A percentile compares a stretch with the other conserved stretches of the same genome.
These are phyloP conservation scores for Paratilapia polleni DNA, from an alignment of 2,113 vertebrate genomes.

Conservation along the genomic window DNA sequence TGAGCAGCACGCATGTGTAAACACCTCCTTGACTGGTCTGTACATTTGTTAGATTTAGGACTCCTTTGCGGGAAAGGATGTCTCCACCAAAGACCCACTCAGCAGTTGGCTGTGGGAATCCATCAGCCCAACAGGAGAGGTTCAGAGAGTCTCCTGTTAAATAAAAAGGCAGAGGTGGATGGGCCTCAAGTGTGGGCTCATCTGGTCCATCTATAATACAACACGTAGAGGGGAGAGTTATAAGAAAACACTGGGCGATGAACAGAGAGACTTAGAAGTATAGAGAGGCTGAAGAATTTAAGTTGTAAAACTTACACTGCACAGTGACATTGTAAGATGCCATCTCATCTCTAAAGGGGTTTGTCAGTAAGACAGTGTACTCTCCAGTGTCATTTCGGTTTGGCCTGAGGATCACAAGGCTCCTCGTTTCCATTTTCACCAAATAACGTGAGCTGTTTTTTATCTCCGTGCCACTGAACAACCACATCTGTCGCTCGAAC, in stretches of 20 bases:
- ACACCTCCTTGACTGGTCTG: constrained; percentile 68
- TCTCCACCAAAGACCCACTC: constrained; percentile 66
- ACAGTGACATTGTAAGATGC: constrained; percentile 52
- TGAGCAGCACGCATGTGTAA: constrained; percentile 72
- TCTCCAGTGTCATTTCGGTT: constrained; percentile 64
- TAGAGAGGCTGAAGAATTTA: background rate
- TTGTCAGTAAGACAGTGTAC: constrained; percentile 66
- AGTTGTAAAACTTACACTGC: constrained; percentile 68
- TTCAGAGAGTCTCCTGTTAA: constrained; percentile 60
- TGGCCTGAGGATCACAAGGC: constrained; percentile 56
- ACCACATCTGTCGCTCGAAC: constrained; percentile 61
- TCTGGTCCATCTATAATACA: constrained; percentile 77
- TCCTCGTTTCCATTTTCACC: constrained; percentile 3
- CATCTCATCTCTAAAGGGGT: constrained; percentile 68
- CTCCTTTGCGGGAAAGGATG: constrained; percentile 30
- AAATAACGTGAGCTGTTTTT: constrained; percentile 52
- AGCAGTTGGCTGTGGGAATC: constrained; percentile 56
- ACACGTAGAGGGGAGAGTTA: background rate
- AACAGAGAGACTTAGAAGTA: background rate
- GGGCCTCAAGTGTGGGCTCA: constrained; percentile 55
- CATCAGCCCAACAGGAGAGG: constrained; percentile 71
- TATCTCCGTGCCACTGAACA: constrained; percentile 53
- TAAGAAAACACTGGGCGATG: background rate
- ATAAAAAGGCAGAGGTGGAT: constrained; percentile 63
- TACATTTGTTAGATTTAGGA: constrained; percentile 58